Evolutionary conservation across 2,113 vertebrate species (phyloP).

Genomic region (Echinops telfairi): DNA sequence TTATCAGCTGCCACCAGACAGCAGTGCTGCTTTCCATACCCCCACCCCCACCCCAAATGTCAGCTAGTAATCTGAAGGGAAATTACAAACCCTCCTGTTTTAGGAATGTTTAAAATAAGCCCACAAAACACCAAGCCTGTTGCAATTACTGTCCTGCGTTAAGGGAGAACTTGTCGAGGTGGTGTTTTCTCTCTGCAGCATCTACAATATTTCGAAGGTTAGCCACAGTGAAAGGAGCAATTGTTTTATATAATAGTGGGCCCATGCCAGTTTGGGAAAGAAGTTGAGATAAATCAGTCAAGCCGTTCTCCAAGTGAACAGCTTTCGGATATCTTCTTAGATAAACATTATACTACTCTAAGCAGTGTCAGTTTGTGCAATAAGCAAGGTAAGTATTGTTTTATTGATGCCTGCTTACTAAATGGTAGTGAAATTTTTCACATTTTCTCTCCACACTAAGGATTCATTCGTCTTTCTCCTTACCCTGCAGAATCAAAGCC

Average conservation of each 20-base stretch:
- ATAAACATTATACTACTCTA: neutral
- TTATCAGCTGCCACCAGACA: slow-evolving; percentile 86
- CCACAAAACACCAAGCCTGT: slow-evolving; percentile 50
- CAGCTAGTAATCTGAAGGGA: slow-evolving; percentile 84
- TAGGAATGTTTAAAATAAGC: slow-evolving; percentile 81
- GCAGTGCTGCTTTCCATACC: slow-evolving; percentile 79
- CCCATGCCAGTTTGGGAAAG: neutral
- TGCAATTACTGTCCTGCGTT: slow-evolving; percentile 73
- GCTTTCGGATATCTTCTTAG: slow-evolving; percentile 12
- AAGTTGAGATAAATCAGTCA: slow-evolving; percentile 31
- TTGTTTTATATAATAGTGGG: slow-evolving; percentile 43
- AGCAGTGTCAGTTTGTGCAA: neutral
- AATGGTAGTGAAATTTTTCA: neutral
- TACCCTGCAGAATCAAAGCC: too few relatives aligned
- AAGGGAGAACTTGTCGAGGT: slow-evolving; percentile 66
- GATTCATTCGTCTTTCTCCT: too few relatives aligned
- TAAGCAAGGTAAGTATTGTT: neutral
- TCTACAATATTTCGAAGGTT: slow-evolving; percentile 59
- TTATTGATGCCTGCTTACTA: neutral
- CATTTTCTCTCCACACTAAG: neutral
- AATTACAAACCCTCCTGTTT: slow-evolving; percentile 81
- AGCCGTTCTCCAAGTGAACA: neutral
- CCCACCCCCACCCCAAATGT: slow-evolving; percentile 72
- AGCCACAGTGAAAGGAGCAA: slow-evolving; percentile 49
- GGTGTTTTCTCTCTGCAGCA: slow-evolving; percentile 68